Evolutionary conservation across 2,113 vertebrate genomes (phyloP), one percentile per base, ranked within the genome.

Genomic region (Petaurus breviceps): DNA sequence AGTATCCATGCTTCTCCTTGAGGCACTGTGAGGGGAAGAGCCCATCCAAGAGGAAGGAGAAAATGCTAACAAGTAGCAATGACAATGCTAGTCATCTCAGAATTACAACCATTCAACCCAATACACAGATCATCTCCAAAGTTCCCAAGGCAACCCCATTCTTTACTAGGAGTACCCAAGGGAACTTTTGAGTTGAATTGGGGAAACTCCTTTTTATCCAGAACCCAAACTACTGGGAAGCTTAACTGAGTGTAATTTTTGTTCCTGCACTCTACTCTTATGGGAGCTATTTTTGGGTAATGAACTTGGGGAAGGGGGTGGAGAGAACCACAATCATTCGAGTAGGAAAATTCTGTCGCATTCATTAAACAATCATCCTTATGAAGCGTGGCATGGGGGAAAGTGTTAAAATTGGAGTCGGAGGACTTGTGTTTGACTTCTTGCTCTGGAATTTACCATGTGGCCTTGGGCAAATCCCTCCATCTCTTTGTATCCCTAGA

Each of bases 141-240:
- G n/a, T 84, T 84, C 68, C 68, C 68, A 84, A 84, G 68, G 68
- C 68, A 84, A 84, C 68, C n/a, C n/a, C n/a, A 84, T 84, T 84
- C 68, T 84, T 84, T 84, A 84, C n/a, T 84, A 43, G 68, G 43
- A 84, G 68, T 84, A 84, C 68, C n/a, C 68, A 84, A 43, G 68
- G 68, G 68, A 84, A 84, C 68, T 84, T 84, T 43, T 84, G 68
- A 84, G 68, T 84, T 43, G 68, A 84, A n/a, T 43, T 84, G 68
- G n/a, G 68, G 68, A 84, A 84, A 84, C 68, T 84, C 68, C 68
- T 84, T 84, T 84, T 84, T 84, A 84, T 84, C 68, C 68, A 43
- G n/a, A 84, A 84, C 43, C n/a, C n/a, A 43, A 84, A 84, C n/a
- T 84, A 84, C n/a, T 84, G n/a, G n/a, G n/a, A 84, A 84, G 68